phyloP scores from a whole-genome alignment of 2,888 invertebrate genomes.

The Galerucella pusilla region DNA sequence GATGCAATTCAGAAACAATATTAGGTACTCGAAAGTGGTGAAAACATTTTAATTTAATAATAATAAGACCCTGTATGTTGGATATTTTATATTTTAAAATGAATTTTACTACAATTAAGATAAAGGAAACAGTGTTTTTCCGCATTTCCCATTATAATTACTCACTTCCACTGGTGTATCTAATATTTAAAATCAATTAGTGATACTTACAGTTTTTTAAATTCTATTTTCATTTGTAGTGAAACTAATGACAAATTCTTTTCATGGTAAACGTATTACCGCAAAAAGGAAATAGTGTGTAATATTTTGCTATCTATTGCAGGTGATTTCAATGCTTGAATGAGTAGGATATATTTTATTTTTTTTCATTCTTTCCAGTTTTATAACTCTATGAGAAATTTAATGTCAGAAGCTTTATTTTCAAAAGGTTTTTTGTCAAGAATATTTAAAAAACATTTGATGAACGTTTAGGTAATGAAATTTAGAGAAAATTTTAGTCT shows the following conservation, averaged over 20 bases:
- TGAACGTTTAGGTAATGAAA: no score
- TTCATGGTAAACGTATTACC: not conserved
- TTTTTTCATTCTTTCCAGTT: not conserved
- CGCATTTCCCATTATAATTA: not conserved
- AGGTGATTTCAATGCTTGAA: conserved; percentile 8
- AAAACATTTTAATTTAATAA: no score
- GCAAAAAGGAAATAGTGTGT: conserved; percentile 10
- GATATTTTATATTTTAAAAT: no score
- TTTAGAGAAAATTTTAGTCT: no score
- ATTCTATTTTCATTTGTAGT: not conserved
- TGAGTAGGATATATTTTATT: not conserved
- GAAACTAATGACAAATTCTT: not conserved
- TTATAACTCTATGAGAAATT: no score
- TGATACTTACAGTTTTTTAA: not conserved
- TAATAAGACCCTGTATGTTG: no score
- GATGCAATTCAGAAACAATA: no score
- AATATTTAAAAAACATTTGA: no score
- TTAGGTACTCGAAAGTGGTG: no score
- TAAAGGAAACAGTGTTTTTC: not conserved
- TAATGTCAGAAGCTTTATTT: no score
- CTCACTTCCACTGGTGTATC: not conserved
- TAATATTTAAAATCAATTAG: not conserved
- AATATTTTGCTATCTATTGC: conserved; percentile 11
- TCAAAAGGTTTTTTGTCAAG: no score
- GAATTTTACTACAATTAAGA: no score